A percentile compares a stretch with the other conserved stretches of the same genome.
These are phyloP conservation scores for Poecilia wingei DNA, from an alignment of 2,797 vertebrate genomes.

Conservation along the genomic window DNA sequence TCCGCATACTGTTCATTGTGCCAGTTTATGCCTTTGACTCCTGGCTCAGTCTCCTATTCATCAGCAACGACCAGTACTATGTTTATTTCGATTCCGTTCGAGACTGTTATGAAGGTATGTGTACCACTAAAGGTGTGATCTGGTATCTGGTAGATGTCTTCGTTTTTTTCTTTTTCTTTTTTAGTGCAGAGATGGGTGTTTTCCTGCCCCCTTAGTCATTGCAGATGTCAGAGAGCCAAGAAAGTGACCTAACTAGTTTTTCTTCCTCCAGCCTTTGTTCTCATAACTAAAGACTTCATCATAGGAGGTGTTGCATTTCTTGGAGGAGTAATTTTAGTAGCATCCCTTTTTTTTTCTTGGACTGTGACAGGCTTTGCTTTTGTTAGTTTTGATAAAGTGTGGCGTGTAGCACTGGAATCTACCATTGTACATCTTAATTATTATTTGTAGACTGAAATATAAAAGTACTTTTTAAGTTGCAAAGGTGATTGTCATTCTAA, in stretches of 20 bases:
- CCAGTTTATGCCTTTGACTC: conserved; percentile 94
- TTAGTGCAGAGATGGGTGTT: background rate
- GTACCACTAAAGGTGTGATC: background rate
- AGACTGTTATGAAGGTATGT: conserved; percentile 96
- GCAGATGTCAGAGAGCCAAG: conserved; percentile 11
- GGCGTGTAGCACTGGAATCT: background rate
- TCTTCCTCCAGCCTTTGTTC: conserved; percentile 20
- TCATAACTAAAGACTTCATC: conserved; percentile 10
- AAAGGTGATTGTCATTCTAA: conserved; percentile 64
- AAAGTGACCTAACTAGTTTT: conserved; percentile 71
- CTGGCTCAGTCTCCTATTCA: conserved; percentile 97
- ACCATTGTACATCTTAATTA: conserved; percentile 1
- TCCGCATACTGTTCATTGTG: conserved; percentile 95
- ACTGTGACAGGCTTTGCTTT: background rate
- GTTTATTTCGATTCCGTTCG: conserved; percentile 94
- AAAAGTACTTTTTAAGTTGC: conserved; percentile 29
- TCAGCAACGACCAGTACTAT: conserved; percentile 91
- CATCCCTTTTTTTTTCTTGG: conserved; percentile 1
- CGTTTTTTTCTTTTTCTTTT: background rate
- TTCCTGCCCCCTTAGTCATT: conserved; percentile 7
- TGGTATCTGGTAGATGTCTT: background rate
- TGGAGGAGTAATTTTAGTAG: conserved; percentile 21
- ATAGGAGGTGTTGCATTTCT: conserved; percentile 37
- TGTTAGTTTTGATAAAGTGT: background rate
- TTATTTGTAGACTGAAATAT: conserved; percentile 33